Percentiles rank a stretch among this genome's conserved stretches.
Evolutionary conservation across 2,888 invertebrate species (phyloP).

Genomic region (Eubasilissa splendida): DNA sequence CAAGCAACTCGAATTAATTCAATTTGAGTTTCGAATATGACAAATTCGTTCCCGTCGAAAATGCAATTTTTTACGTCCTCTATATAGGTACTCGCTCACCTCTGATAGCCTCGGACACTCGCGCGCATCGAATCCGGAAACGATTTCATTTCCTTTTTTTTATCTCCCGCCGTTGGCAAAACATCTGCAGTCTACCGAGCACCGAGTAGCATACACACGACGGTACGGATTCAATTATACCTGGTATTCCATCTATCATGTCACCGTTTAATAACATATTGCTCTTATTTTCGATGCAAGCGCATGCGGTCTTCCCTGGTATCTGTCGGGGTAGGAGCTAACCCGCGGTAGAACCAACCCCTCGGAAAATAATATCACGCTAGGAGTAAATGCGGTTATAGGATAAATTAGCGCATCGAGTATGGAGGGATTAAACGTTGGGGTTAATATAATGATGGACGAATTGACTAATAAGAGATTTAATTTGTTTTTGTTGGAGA

Average conservation of each 20-base stretch:
- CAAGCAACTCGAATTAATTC: not conserved
- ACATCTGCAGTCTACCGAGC: constrained; percentile 39
- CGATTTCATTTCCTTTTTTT: constrained; percentile 26
- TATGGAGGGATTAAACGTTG: constrained; percentile 24
- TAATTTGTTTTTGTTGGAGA: not conserved
- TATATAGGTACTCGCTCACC: not conserved
- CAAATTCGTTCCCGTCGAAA: constrained; percentile 5
- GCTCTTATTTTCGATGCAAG: not conserved
- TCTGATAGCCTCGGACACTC: not conserved
- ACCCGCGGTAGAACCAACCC: not conserved
- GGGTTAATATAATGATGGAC: constrained; percentile 27
- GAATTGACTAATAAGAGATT: constrained; percentile 28
- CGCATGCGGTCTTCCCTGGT: not conserved
- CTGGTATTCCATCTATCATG: constrained; percentile 1
- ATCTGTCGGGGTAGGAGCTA: constrained; percentile 16
- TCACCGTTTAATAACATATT: constrained; percentile 16
- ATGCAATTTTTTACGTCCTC: not conserved
- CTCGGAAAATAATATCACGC: constrained; percentile 18
- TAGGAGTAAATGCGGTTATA: constrained; percentile 7
- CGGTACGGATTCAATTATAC: constrained; percentile 21
- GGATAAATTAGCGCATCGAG: constrained; percentile 34
- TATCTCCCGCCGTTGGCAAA: constrained; percentile 29
- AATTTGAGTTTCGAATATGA: not conserved
- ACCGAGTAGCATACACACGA: not conserved
- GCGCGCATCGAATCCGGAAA: constrained; percentile 36